These are phyloP conservation scores for Drosophila mayri DNA, from an alignment of 1,140 invertebrate genomes.

Conservation along the genomic window DNA sequence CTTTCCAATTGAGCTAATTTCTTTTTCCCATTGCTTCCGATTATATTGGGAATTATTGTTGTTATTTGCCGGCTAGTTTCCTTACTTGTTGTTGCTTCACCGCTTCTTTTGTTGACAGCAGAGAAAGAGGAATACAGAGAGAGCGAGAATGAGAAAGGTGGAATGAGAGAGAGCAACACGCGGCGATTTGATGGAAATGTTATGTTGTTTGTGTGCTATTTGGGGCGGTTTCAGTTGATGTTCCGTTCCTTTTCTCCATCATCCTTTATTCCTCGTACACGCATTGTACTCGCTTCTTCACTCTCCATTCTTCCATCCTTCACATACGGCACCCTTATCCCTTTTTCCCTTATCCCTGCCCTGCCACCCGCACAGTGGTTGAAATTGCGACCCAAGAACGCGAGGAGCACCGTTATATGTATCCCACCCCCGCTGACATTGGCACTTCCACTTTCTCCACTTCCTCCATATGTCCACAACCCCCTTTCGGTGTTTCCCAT, in stretches of 20 bases:
- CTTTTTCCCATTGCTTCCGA: constrained; percentile 78
- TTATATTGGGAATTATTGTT: constrained; percentile 71
- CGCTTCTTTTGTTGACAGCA: constrained; percentile 29
- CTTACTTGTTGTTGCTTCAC: constrained; percentile 50
- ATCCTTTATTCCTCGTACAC: constrained; percentile 21
- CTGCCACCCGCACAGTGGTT: constrained; percentile 61
- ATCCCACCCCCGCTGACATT: constrained; percentile 46
- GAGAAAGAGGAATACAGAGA: constrained; percentile 20
- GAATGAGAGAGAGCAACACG: constrained; percentile 14
- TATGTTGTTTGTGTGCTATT: constrained; percentile 32
- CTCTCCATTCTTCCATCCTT: constrained; percentile 11
- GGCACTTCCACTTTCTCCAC: constrained; percentile 11
- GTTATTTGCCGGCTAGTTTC: constrained; percentile 59
- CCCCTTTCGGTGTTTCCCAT: constrained; percentile 26
- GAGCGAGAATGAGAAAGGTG: not conserved
- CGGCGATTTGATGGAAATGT: constrained; percentile 35
- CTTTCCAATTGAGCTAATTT: constrained; percentile 82
- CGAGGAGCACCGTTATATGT: constrained; percentile 13
- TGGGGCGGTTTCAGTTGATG: constrained; percentile 41
- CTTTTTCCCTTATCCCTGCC: constrained; percentile 35
- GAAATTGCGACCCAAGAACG: constrained; percentile 58
- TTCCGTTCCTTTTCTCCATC: constrained; percentile 18
- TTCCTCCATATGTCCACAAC: not conserved
- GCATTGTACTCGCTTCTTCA: constrained; percentile 10
- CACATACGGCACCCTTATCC: constrained; percentile 25